These are phyloP conservation scores for Scrobipalpa costella DNA, from an alignment of 2,888 invertebrate species.

Conservation along the genomic window DNA sequence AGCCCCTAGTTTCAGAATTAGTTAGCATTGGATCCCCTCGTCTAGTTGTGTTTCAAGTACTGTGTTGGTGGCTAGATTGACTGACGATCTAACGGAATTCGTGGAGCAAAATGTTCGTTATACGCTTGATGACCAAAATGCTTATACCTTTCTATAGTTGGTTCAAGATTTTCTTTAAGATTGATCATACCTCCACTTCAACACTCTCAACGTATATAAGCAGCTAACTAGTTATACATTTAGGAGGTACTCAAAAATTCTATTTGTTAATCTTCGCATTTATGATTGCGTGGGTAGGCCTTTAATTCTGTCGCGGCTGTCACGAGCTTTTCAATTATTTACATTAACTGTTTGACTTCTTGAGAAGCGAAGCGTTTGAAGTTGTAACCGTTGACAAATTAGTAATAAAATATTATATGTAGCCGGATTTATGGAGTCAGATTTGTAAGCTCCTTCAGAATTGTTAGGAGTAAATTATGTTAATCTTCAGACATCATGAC, in stretches of 20 bases:
- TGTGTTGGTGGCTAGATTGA: slow-evolving; percentile 23
- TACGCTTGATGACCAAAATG: not conserved
- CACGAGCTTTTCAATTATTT: slow-evolving; percentile 25
- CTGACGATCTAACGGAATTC: not conserved
- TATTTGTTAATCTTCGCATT: slow-evolving; percentile 30
- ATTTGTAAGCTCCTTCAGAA: slow-evolving; percentile 8
- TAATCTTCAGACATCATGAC: not conserved
- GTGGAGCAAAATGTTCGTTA: not conserved
- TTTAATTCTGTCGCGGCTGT: slow-evolving; percentile 33
- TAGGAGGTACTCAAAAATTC: not conserved
- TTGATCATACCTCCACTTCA: not conserved
- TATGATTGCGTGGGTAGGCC: slow-evolving; percentile 50
- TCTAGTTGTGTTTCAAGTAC: slow-evolving; percentile 19
- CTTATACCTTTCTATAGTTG: not conserved
- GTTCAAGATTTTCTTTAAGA: not conserved
- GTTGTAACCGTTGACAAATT: slow-evolving; percentile 17
- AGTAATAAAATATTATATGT: slow-evolving; percentile 16
- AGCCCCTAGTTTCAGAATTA: slow-evolving; percentile 43
- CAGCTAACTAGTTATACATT: not conserved
- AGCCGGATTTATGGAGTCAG: slow-evolving; percentile 4
- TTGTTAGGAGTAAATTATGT: slow-evolving; percentile 5
- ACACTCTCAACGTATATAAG: not conserved
- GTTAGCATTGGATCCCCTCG: slow-evolving; percentile 34
- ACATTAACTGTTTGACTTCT: slow-evolving; percentile 30
- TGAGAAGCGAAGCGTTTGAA: slow-evolving; percentile 20